These are phyloP conservation scores for Philopedon plagiatum DNA, from an alignment of 2,888 invertebrate genomes.

Conservation along the genomic window DNA sequence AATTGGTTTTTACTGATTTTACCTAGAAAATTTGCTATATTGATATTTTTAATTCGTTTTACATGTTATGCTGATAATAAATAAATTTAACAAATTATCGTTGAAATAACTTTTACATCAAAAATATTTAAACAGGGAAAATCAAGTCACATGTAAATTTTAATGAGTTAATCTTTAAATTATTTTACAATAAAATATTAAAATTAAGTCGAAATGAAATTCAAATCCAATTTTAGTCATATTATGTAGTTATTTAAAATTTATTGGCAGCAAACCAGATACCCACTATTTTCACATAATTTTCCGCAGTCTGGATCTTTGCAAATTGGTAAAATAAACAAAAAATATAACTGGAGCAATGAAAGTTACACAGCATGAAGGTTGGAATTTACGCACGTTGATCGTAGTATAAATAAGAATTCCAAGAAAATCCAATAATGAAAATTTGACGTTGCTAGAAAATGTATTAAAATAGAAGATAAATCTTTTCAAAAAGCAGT, in stretches of 20 bases:
- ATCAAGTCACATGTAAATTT: too few species aligned
- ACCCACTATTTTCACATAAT: constrained; percentile 8
- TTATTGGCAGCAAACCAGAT: constrained; percentile 16
- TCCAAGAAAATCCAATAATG: neutral
- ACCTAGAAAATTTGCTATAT: too few species aligned
- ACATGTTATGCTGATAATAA: too few species aligned
- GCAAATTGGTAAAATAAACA: constrained; percentile 7
- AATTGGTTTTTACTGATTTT: too few species aligned
- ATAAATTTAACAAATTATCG: too few species aligned
- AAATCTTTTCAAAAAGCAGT: neutral
- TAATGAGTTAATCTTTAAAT: too few species aligned
- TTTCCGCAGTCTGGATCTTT: constrained; percentile 4
- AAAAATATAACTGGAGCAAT: neutral
- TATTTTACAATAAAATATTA: too few species aligned
- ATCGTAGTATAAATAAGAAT: constrained; percentile 7
- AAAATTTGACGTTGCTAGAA: neutral
- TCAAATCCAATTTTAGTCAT: neutral
- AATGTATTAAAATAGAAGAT: neutral
- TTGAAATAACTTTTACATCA: too few species aligned
- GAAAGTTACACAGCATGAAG: neutral
- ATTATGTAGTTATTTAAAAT: neutral
- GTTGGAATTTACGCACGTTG: constrained; percentile 2
- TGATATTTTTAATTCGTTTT: too few species aligned
- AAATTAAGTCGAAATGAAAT: too few species aligned
- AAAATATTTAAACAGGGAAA: too few species aligned